Conservation (phyloP, 2,113 vertebrate species). For the Aphyosemion australe region DNA sequence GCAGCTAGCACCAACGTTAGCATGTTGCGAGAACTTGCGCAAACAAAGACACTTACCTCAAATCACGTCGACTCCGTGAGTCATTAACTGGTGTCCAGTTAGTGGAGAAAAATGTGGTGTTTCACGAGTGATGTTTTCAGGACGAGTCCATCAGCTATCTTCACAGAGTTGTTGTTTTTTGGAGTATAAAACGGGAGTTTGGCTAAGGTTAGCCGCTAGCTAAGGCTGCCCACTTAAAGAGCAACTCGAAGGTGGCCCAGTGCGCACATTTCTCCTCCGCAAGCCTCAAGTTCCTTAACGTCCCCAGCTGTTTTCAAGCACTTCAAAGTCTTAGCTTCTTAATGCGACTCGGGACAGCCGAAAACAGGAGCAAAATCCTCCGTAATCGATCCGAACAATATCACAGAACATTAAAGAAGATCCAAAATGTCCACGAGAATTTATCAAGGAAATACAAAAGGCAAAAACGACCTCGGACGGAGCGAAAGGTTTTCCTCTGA, state of each 20-base stretch:
- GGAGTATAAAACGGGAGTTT: conserved; percentile 7
- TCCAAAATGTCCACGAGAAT: conserved; percentile 78
- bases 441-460: conserved; percentile 75
- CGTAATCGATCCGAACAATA: not conserved
- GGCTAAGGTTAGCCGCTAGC: conserved; percentile 62
- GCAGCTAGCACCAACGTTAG: conserved; percentile 53
- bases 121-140: not conserved
- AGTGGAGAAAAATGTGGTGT: not conserved
- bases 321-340: conserved; percentile 9
- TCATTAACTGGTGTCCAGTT: conserved; percentile 28
- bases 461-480: conserved; percentile 62
- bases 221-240: conserved; percentile 49
- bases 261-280: conserved; percentile 37
- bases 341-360: not conserved
- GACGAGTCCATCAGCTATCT: conserved; percentile 23
- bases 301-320: conserved; percentile 18
- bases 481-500: conserved; percentile 43
- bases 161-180: not conserved
- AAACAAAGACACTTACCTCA: conserved; percentile 62
- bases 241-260: conserved; percentile 47
- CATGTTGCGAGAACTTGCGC: conserved; percentile 24
- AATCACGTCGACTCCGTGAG: conserved; percentile 9
- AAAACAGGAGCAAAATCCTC: not conserved
- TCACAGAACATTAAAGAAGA: conserved; percentile 51
- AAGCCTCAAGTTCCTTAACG: conserved; percentile 50